Evolutionary conservation across 2,888 invertebrate species (phyloP), one percentile per base, ranked within the genome.

Genomic region (Troides aeacus): DNA sequence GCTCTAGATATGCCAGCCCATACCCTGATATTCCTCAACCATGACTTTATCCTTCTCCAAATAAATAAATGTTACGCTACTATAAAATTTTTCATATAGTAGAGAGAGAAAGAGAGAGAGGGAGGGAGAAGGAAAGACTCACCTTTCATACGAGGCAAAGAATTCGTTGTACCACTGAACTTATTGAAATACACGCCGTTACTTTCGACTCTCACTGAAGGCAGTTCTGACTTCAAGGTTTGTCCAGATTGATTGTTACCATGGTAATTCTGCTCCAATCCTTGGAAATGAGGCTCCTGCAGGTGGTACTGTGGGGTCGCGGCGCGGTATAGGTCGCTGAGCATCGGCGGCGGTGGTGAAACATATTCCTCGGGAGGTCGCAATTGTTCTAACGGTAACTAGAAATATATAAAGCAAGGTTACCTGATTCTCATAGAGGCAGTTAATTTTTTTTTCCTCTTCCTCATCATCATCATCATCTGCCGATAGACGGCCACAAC

Each of bases 361-460:
- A 87, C 83, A 76, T 89, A 90, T 6, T 90, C 71, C 71, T 92
- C 89, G 12, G 90, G 90, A 0, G 92, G 89, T 82, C 91, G 81
- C n/a, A 92, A 78, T 62, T 92, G 91, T 75, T 92, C 91, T 18
- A 89, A 85, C 75, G 90, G 92, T 1, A 92, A 73, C 92, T 91
- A 76, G 6, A 78, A 61, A 36, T 17, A 30, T 10, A 18, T 30
- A 36, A 18, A 12, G 1, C 15, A 30, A 30, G 3, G 17, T 30
- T 36, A 60, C 17, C 21, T n/a, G 21, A 8, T 21, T 56, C 8
- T n/a, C 10, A 56, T 53, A 18, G 10, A 56, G 56, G 21, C 7
- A n/a, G 7, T n/a, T 7, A 56, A 12, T 12, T 21, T 56, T 56
- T 56, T 56, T 56, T 2, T 56, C 2, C 1, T 15, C 8, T 53